Conservation (phyloP, 92 coral and sea anemone genomes). For the Palythoa caribaeorum region DNA sequence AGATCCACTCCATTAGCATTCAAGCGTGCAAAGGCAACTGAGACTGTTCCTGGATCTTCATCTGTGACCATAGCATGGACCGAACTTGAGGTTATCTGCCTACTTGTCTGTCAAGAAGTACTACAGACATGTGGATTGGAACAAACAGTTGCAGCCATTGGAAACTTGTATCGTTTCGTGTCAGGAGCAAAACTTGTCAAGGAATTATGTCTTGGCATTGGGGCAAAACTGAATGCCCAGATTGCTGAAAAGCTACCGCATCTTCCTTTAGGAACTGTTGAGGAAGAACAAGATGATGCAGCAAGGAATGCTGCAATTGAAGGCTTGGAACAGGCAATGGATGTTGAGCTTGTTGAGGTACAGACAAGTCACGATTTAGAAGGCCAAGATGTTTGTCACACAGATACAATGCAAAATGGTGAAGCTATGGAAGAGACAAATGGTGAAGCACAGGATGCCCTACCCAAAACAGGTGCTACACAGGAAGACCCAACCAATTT, state of each 20-base stretch:
- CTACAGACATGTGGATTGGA: constrained; percentile 42
- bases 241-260: constrained; percentile 43
- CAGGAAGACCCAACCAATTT: constrained; percentile 22
- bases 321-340: constrained; percentile 45
- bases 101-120: constrained; percentile 45
- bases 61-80: constrained; percentile 45
- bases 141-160: constrained; percentile 24
- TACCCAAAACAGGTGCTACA: not conserved
- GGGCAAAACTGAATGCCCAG: constrained; percentile 38
- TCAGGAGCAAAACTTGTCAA: constrained; percentile 49
- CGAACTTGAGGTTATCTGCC: constrained; percentile 39
- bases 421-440: not conserved
- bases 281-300: constrained; percentile 36
- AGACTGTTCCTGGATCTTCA: constrained; percentile 31
- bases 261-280: constrained; percentile 31
- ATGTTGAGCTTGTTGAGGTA: constrained; percentile 40
- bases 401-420: constrained; percentile 23
- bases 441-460: constrained; percentile 7
- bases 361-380: constrained; percentile 42
- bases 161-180: constrained; percentile 41
- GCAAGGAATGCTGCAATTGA: constrained; percentile 30
- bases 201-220: constrained; percentile 41
- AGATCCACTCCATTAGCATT: constrained; percentile 27
- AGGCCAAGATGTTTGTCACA: not conserved
- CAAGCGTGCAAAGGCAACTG: constrained; percentile 43